Evolutionary conservation across 1,140 invertebrate species (phyloP).

Genomic region (Macrocentrus cingulum): DNA sequence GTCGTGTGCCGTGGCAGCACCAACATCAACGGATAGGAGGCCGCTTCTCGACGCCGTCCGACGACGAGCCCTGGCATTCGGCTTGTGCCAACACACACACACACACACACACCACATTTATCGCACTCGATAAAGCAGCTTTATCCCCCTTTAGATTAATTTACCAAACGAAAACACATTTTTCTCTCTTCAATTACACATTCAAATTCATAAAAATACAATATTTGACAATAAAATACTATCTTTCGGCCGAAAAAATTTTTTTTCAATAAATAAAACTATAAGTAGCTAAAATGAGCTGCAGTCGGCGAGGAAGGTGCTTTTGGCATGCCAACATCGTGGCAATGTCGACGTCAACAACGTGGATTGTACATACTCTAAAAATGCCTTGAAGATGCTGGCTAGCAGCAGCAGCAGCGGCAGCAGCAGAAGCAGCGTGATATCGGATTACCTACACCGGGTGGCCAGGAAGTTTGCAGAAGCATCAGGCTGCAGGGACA

Average conservation of each 20-base stretch:
- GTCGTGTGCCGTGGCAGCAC: constrained; percentile 2
- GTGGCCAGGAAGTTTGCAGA: constrained; percentile 1
- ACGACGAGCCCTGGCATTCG: neutral
- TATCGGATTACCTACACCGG: constrained; percentile 1
- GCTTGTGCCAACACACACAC: neutral
- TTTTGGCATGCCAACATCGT: too few species aligned
- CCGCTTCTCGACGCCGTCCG: neutral
- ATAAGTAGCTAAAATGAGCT: too few species aligned
- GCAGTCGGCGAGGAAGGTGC: too few species aligned
- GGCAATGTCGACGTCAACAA: neutral
- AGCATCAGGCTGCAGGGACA: neutral
- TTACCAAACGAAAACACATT: too few species aligned
- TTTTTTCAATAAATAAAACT: too few species aligned
- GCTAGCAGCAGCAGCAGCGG: neutral
- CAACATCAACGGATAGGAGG: neutral
- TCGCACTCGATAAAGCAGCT: too few species aligned
- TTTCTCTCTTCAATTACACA: too few species aligned
- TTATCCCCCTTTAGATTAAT: too few species aligned
- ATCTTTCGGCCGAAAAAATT: too few species aligned
- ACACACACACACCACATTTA: neutral
- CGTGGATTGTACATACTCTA: neutral
- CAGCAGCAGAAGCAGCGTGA: neutral
- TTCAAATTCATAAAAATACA: too few species aligned
- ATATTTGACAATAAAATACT: too few species aligned
- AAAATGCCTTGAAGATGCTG: neutral